Percentiles rank a stretch among this genome's conserved stretches.
Evolutionary conservation across 2,888 invertebrate genomes (phyloP).

Genomic region (Hyposoter didymator): DNA sequence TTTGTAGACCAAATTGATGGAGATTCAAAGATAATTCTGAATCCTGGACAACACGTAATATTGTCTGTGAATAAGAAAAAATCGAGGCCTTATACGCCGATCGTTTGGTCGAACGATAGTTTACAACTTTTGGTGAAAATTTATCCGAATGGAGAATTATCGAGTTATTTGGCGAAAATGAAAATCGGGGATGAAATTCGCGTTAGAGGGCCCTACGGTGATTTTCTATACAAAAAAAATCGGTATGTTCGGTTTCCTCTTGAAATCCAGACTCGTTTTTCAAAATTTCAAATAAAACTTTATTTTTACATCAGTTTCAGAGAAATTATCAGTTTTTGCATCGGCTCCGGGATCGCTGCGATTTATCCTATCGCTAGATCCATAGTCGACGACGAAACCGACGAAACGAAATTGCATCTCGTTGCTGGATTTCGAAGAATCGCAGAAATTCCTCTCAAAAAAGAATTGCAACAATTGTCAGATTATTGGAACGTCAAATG

Average conservation of each 20-base stretch:
- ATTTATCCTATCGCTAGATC: constrained; percentile 79
- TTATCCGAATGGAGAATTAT: constrained; percentile 77
- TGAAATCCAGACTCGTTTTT: not conserved
- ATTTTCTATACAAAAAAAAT: constrained; percentile 78
- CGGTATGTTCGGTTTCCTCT: constrained; percentile 71
- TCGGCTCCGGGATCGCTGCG: constrained; percentile 81
- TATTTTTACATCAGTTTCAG: constrained; percentile 74
- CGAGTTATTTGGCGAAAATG: constrained; percentile 72
- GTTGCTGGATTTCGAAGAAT: constrained; percentile 77
- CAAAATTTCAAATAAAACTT: not conserved
- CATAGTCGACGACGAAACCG: constrained; percentile 77
- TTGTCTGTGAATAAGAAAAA: constrained; percentile 31
- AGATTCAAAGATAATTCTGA: constrained; percentile 67
- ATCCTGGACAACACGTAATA: constrained; percentile 80
- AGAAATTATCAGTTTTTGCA: constrained; percentile 78
- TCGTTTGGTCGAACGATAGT: constrained; percentile 74
- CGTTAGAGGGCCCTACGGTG: constrained; percentile 81
- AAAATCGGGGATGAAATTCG: constrained; percentile 73
- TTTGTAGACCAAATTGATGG: constrained; percentile 48
- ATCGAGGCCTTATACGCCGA: constrained; percentile 79
- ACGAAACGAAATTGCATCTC: constrained; percentile 78
- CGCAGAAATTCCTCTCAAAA: constrained; percentile 76
- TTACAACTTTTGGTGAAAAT: constrained; percentile 78
- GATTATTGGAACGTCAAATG: constrained; percentile 82
- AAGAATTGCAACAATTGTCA: constrained; percentile 75